phyloP scores from a whole-genome alignment of 2,797 vertebrate genomes.

The Crocodylus rhombifer region DNA sequence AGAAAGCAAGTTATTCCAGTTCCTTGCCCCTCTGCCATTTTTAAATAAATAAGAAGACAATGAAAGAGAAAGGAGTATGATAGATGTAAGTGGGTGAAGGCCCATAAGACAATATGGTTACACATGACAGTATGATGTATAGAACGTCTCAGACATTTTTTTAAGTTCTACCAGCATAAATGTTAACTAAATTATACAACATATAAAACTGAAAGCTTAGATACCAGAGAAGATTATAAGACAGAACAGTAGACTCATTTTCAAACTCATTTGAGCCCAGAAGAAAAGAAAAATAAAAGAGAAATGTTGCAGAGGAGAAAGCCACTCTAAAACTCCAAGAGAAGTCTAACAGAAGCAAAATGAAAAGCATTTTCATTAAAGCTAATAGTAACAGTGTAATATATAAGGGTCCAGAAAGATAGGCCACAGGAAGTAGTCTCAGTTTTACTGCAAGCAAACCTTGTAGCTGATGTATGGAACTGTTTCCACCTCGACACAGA shows the following conservation, averaged over 20 bases:
- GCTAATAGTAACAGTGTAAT: background rate
- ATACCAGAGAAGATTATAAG: background rate
- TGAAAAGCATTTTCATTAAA: background rate
- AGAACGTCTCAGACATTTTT: background rate
- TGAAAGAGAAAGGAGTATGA: slow-evolving; percentile 19
- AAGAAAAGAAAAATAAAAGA: background rate
- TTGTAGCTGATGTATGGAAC: slow-evolving; percentile 43
- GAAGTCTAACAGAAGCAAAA: background rate
- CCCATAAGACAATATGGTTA: background rate
- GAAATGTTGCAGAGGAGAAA: background rate
- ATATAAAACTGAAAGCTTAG: background rate
- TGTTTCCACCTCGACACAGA: slow-evolving; percentile 57
- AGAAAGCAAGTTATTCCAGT: slow-evolving; percentile 25
- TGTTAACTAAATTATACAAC: background rate
- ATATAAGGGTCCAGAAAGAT: background rate
- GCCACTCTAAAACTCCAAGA: background rate
- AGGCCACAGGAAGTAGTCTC: background rate
- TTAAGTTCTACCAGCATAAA: background rate
- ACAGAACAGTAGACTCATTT: background rate
- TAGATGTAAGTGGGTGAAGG: background rate
- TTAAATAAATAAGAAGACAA: slow-evolving; percentile 2
- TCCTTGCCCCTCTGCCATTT: slow-evolving; percentile 26
- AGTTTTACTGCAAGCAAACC: background rate
- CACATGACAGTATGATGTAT: background rate
- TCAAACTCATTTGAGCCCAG: background rate